Evolutionary conservation across 1,140 invertebrate genomes (phyloP), one percentile per base, ranked within the genome.

Genomic region (Lordiphosa mommai): DNA sequence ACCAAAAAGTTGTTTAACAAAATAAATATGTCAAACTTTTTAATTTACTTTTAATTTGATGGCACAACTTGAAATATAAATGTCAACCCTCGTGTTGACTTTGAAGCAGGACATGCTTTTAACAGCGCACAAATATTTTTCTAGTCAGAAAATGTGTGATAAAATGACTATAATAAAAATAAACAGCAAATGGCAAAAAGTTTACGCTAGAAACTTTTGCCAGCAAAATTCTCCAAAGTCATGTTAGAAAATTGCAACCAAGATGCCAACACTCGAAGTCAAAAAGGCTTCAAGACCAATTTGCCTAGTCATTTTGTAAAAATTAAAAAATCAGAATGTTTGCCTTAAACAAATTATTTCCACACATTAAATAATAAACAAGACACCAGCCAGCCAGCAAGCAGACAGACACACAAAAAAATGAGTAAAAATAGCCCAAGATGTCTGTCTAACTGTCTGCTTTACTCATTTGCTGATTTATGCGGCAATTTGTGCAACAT

Each of bases 391-490:
- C 43, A 59, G 10, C 51, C 69, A 65, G 52, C 55, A 60, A 60
- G 34, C 67, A 71, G 63, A 50, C 58, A 56, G 46, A 58, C 47
- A 47, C 38, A 49, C 23, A 32, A 17, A 69, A 47, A 33, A 66
- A 66, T 61, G 67, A 52, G 56, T 63, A 57, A 65, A 82, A 70
- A 66, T 70, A 70, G 57, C 68, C 33, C 41, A 10, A 38, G 30
- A 16, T 6, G 41, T 48, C 41, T 58, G 51, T 37, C 23, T 27
- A 27, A 27, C 23, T 27, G 23, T 27, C 23, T 27, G 23, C 40
- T 51, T 68, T 67, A 60, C 50, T 67, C 61, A 71, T 71, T 80
- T 74, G 58, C 48, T 82, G 76, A 82, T 82, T 82, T 82, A 82
- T 82, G 63, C 63, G 34, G 56, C 68, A 82, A 77, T 82, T 82